Base-by-base conservation (phyloP, 2,888 invertebrate genomes). In the Rutpela maculata region DNA sequence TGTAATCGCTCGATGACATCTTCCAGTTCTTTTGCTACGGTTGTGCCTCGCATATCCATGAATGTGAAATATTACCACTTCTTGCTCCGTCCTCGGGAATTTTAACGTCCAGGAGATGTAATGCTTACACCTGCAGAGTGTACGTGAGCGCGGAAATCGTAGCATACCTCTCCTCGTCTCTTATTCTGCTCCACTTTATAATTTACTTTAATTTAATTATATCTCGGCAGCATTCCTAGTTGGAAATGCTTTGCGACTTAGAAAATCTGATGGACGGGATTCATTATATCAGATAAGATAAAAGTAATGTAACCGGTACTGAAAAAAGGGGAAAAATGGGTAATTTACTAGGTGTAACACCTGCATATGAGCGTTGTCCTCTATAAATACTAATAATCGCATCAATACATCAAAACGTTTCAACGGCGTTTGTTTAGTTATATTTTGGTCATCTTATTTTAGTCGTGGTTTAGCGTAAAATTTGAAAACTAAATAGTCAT, bases 51-150 rank as follows among this genome's bases (percentile, higher is more conserved):
- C 70, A 66, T 65, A 70, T 18, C 75, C 76, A 65, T 63, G 65
- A 31, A 71, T 66, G 65, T 76, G 66, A 76, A 63, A 71, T 76
- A 76, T 76, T 65, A 65, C 76, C 70, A 66, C 66, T 76, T 76
- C 76, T 76, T 76, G 66, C 50, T 19, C 15, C 22, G 35, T 55
- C 31, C 68, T 55, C 19, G 68, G 43, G 73, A 72, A 76, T 72
- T 73, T 76, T 55, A 76, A 73, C 76, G 89, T 96, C 60, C 69
- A 10, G 22, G 22, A 43, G 70, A 70, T 55, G 55, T 15, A 60
- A 15, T n/a, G 70, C 60, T 43, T 60, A 60, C 70, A 70, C 70
- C 70, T 70, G 70, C 70, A 15, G 1, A 43, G 31, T 11, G 59
- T 70, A 70, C 70, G 70, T 70, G 70, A 70, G 59, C 70, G 60